A percentile compares a stretch with the other conserved stretches of the same genome.
These are phyloP conservation scores for Drosophila antonietae DNA, from an alignment of 2,888 invertebrate genomes.

Conservation along the genomic window DNA sequence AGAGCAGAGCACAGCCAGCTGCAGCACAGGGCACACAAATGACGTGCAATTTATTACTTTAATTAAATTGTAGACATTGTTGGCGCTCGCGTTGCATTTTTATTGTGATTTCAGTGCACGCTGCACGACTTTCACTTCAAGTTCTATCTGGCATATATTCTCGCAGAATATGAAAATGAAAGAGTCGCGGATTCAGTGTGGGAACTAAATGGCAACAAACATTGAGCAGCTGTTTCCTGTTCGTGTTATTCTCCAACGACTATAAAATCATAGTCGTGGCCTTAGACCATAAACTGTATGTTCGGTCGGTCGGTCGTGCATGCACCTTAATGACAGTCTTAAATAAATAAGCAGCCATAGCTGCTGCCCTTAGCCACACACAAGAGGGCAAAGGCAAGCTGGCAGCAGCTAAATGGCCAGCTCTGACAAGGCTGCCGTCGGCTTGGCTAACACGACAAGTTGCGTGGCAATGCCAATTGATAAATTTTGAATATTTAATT, in stretches of 20 bases:
- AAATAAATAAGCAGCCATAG: constrained; percentile 64
- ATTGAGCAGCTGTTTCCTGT: constrained; percentile 49
- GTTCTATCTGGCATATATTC: constrained; percentile 1
- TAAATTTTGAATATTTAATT: constrained; percentile 25
- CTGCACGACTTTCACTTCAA: constrained; percentile 5
- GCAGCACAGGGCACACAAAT: constrained; percentile 33
- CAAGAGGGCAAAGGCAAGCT: background rate
- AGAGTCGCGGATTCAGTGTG: constrained; percentile 44
- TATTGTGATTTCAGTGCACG: constrained; percentile 38
- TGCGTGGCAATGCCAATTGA: constrained; percentile 20
- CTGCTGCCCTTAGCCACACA: background rate
- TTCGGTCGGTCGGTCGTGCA: constrained; percentile 34
- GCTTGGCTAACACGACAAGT: constrained; percentile 12
- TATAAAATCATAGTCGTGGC: constrained; percentile 23
- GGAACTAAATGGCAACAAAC: constrained; percentile 14
- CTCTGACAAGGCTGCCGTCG: background rate
- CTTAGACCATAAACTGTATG: constrained; percentile 49
- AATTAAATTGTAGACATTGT: constrained; percentile 63
- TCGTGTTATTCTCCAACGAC: constrained; percentile 1
- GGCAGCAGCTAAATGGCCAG: constrained; percentile 4
- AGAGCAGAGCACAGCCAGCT: constrained; percentile 10
- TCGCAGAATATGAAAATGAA: constrained; percentile 57
- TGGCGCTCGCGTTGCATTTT: constrained; percentile 47
- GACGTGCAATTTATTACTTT: constrained; percentile 71
- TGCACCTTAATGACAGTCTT: constrained; percentile 53